phyloP scores from a whole-genome alignment of 2,797 vertebrate genomes.

The Sciurus carolinensis region DNA sequence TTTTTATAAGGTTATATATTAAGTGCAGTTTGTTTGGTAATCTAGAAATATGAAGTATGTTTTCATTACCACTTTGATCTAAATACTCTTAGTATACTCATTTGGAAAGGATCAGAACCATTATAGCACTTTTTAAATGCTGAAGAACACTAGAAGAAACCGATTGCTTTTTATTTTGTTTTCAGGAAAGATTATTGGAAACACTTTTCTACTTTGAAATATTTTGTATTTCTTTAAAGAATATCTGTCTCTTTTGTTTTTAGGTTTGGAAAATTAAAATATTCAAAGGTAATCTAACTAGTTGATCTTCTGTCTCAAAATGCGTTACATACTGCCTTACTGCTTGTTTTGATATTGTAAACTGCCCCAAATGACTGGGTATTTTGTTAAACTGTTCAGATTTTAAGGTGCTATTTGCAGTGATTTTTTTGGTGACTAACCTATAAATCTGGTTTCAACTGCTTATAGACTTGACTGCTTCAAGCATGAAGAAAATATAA shows the following conservation, averaged over 20 bases:
- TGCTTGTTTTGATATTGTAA: slow-evolving; percentile 61
- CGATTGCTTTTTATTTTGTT: slow-evolving; percentile 21
- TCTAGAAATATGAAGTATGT: slow-evolving; percentile 50
- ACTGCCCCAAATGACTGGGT: slow-evolving; percentile 39
- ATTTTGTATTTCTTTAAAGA: slow-evolving; percentile 51
- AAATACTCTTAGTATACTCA: not conserved
- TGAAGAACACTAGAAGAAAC: slow-evolving; percentile 55
- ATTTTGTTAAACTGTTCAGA: slow-evolving; percentile 48
- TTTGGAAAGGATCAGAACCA: slow-evolving; percentile 43
- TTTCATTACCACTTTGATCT: slow-evolving; percentile 41
- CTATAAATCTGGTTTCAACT: slow-evolving; percentile 79
- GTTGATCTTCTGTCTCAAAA: slow-evolving; percentile 52
- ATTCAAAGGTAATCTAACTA: slow-evolving; percentile 30
- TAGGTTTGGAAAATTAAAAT: slow-evolving; percentile 61
- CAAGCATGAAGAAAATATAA: slow-evolving; percentile 75
- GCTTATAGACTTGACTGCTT: slow-evolving; percentile 66
- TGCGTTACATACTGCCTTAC: slow-evolving; percentile 42
- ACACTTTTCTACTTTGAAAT: slow-evolving; percentile 36
- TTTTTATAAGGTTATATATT: slow-evolving; percentile 48
- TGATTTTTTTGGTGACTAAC: slow-evolving; percentile 63
- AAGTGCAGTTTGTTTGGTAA: not conserved
- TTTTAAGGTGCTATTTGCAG: slow-evolving; percentile 63
- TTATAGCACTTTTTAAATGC: slow-evolving; percentile 56
- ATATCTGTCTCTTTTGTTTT: slow-evolving; percentile 50
- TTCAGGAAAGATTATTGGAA: slow-evolving; percentile 20